Base-by-base conservation (phyloP, 92 coral and sea anemone species). In the Palythoa grandiflora region DNA sequence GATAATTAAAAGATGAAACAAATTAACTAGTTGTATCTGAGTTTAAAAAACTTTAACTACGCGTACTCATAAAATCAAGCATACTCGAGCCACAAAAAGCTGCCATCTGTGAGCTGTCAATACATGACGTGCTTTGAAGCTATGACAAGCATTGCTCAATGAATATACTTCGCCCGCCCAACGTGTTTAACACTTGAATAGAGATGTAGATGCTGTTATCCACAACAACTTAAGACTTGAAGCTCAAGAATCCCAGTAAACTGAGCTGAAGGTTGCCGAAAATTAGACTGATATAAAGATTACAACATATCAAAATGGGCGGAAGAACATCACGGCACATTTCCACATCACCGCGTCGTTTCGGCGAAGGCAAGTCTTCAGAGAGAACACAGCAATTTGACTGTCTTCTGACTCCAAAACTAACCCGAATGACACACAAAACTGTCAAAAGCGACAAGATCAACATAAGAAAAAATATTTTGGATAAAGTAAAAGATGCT, bases 361-460 rank as follows among this genome's bases (percentile, higher is more conserved):
- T 79, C 17, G n/a, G n/a, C n/a, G 84, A 60, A 13, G 84, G 52
- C 9, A 38, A 20, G 10, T n/a, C 37, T 35, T 38, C 84, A 7
- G 53, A 60, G 17, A 21, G 16, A 38, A 61, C 35, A 17, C 84
- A 61, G 37, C 84, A 79, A 17, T 53, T 54, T 19, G 81, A 77
- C 81, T 79, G 84, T 17, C 84, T 79, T 61, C 84, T 79, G 36
- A 79, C 84, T 38, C 84, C 84, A 15, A 68, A 7, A 4, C 36
- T 50, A 63, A 37, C n/a, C 84, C 53, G 73, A 59, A 79, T 60
- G 11, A 16, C 36, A 19, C 53, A 38, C 20, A 28, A 28, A 28
- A 28, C 28, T 28, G 28, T 28, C 28, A 28, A 6, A 7, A 55
- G 36, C 6, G 37, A 52, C 4, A 40, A 38, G 1, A 47, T 63